phyloP scores from a whole-genome alignment of 1,140 invertebrate genomes.

The Tribolium madens region DNA sequence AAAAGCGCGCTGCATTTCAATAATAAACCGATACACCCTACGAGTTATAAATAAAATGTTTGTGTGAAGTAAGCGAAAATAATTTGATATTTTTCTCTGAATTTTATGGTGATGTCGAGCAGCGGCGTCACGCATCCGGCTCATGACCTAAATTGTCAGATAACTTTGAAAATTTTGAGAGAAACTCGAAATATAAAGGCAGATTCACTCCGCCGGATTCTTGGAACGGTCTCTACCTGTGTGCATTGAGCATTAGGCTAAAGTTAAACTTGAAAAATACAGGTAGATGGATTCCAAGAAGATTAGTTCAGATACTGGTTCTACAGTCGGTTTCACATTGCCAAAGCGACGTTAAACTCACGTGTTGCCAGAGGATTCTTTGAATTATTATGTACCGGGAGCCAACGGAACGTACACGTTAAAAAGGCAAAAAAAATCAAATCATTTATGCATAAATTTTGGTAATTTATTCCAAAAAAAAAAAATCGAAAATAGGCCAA shows the following conservation, averaged over 20 bases:
- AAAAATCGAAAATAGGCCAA: neutral
- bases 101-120: neutral
- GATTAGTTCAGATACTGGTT: slow-evolving; percentile 24
- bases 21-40: neutral
- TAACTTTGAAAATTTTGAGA: slow-evolving; percentile 3
- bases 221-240: slow-evolving; percentile 16
- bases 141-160: slow-evolving; percentile 3
- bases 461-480: neutral
- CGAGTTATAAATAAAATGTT: slow-evolving; percentile 26
- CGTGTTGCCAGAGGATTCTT: neutral
- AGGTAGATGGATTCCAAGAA: slow-evolving; percentile 23
- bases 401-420: neutral
- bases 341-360: slow-evolving; percentile 2
- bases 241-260: neutral
- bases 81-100: slow-evolving; percentile 15
- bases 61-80: slow-evolving; percentile 25
- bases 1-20: slow-evolving; percentile 11
- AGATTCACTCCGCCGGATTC: slow-evolving; percentile 9
- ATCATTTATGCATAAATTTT: neutral
- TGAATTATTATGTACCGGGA: neutral
- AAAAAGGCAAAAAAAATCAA: neutral
- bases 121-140: neutral
- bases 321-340: neutral
- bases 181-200: neutral
- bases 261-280: slow-evolving; percentile 12